Evolutionary conservation across 2,888 invertebrate species (phyloP), one percentile per base, ranked within the genome.

Genomic region (Brachyptera putata): DNA sequence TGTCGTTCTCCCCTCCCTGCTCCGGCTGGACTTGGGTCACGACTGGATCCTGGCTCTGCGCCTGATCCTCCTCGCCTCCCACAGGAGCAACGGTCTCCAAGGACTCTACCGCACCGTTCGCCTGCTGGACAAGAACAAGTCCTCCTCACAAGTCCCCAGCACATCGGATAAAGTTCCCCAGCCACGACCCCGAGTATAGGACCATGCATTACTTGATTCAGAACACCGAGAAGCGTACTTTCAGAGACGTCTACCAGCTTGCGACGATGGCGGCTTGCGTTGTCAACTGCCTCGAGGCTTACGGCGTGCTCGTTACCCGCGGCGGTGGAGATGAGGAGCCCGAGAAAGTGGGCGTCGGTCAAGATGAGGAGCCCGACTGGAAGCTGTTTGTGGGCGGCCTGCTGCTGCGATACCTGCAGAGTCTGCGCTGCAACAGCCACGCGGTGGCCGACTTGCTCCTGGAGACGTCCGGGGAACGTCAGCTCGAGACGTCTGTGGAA

Each of bases 41-140:
- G 69, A 74, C 39, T 71, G 73, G 2, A 63, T 73, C 4, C 39
- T 71, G 11, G 65, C 68, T 21, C 56, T 59, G 1, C 34, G 61
- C 13, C 37, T 62, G 14, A 16, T 62, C 4, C 48, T 60, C 3
- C 18, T 34, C 34, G 50, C 30, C 3, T n/a, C 18, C 1, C 7
- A 16, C 34, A 16, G 21, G 34, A 50, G 34, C 26, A 50, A 30
- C 2, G 50, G 50, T 25, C 39, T 39, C 11, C 30, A 30, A 11
- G 5, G 30, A 11, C 30, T 30, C 11, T 30, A 30, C 11, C 7
- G 30, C 5, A 30, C 5, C 11, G 11, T 30, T 30, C 5, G 30
- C 7, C 5, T 7, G 5, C 11, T 30, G 30, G 30, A 30, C 5
- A n/a, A 21, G 24, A 24, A 22, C 11, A 3, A 21, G 16, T 41